Conservation (phyloP, 2,797 vertebrate species). For the Catamblyrhynchus diadema region DNA sequence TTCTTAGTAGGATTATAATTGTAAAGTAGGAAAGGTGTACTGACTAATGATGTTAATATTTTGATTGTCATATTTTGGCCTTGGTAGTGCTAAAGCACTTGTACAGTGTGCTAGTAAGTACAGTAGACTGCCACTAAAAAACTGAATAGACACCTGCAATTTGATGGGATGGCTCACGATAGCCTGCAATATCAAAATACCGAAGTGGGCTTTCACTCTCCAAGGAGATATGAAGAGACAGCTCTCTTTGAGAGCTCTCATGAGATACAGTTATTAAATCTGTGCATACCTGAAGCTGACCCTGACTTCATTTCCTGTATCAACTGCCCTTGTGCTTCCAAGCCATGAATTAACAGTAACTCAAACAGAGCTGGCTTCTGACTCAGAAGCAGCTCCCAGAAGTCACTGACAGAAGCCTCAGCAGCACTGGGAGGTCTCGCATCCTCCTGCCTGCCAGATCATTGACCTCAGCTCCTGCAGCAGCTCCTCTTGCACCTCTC, state of each 20-base stretch:
- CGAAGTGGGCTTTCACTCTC: not conserved
- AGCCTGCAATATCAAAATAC: not conserved
- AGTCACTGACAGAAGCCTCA: not conserved
- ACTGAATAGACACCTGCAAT: not conserved
- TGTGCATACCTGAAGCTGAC: not conserved
- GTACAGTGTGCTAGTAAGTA: not conserved
- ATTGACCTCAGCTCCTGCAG: not conserved
- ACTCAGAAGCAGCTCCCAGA: not conserved
- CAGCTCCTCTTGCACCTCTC: not conserved
- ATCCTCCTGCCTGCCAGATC: not conserved
- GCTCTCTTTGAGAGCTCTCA: not conserved
- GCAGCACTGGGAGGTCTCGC: not conserved
- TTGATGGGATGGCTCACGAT: accelerated
- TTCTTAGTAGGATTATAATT: not conserved
- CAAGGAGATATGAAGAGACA: not conserved
- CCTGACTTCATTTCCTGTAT: not conserved
- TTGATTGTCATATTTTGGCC: not conserved
- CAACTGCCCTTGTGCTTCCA: not conserved
- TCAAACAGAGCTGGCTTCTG: not conserved
- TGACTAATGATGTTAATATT: not conserved
- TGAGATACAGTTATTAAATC: not conserved
- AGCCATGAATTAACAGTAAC: not conserved
- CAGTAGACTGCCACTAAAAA: not conserved
- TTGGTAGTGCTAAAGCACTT: not conserved
- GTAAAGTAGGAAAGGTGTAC: not conserved